Evolutionary conservation across 2,113 vertebrate species (phyloP).

Genomic region (Tursiops truncatus): DNA sequence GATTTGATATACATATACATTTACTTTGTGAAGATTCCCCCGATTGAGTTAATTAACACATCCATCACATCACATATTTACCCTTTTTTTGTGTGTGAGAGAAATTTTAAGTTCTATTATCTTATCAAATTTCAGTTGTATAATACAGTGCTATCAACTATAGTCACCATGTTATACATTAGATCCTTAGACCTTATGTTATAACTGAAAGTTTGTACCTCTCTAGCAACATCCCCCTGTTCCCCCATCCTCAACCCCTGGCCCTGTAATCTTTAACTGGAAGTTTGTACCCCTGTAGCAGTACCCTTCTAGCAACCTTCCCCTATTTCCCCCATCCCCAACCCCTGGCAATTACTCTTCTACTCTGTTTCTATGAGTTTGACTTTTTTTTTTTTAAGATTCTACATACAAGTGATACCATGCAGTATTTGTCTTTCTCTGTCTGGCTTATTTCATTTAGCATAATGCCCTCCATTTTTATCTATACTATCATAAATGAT

Average conservation of each 20-base stretch:
- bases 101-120: not conserved
- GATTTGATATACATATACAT: not conserved
- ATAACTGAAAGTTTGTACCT: not conserved
- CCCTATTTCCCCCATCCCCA: not conserved
- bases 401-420: not conserved
- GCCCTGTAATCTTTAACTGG: not conserved
- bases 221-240: too few species aligned
- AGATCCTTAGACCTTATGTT: not conserved
- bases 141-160: not conserved
- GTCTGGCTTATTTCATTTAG: not conserved
- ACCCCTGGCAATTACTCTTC: not conserved
- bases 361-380: not conserved
- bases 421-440: not conserved
- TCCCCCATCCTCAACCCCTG: not conserved
- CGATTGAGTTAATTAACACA: not conserved
- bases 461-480: not conserved
- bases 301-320: not conserved
- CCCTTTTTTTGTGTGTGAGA: not conserved
- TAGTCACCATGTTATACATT: not conserved
- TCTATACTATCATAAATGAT: not conserved
- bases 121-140: not conserved
- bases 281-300: not conserved
- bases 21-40: not conserved
- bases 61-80: not conserved
- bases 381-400: not conserved